Evolutionary conservation across 2,113 vertebrate genomes (phyloP).

Genomic region (Hucho hucho): DNA sequence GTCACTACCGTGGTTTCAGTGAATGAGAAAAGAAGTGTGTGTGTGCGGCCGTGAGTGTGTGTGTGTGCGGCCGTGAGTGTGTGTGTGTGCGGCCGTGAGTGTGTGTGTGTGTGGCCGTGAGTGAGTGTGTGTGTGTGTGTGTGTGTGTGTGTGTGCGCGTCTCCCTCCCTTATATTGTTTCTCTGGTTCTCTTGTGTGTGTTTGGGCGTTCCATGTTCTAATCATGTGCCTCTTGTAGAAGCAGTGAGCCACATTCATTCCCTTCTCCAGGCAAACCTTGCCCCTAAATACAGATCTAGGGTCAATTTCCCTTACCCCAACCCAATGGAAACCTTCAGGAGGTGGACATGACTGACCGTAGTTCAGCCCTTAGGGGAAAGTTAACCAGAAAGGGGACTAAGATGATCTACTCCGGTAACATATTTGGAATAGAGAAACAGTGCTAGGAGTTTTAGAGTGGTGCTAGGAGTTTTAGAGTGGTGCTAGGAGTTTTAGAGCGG

Average conservation of each 20-base stretch:
- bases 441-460: neutral
- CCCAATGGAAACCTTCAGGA: neutral
- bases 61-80: conserved; percentile 5
- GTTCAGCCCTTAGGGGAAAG: neutral
- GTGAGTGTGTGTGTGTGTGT: conserved; percentile 9
- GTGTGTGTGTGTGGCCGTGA: conserved; percentile 15
- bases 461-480: too few species aligned
- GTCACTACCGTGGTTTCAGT: neutral
- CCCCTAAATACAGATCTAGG: neutral
- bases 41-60: conserved; percentile 7
- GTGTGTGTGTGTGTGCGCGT: neutral
- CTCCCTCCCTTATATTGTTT: too few species aligned
- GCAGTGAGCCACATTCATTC: conserved; percentile 9
- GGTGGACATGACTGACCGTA: neutral
- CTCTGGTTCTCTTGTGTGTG: neutral
- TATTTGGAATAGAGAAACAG: neutral
- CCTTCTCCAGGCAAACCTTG: neutral
- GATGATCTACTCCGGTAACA: too few species aligned
- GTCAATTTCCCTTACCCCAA: neutral
- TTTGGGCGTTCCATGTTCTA: neutral
- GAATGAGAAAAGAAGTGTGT: neutral
- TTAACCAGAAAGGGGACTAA: neutral
- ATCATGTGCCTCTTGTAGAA: conserved; percentile 25
- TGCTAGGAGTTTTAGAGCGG: too few species aligned
- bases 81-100: neutral